Base-by-base conservation (phyloP, 2,888 invertebrate genomes). In the Euplexia lucipara region DNA sequence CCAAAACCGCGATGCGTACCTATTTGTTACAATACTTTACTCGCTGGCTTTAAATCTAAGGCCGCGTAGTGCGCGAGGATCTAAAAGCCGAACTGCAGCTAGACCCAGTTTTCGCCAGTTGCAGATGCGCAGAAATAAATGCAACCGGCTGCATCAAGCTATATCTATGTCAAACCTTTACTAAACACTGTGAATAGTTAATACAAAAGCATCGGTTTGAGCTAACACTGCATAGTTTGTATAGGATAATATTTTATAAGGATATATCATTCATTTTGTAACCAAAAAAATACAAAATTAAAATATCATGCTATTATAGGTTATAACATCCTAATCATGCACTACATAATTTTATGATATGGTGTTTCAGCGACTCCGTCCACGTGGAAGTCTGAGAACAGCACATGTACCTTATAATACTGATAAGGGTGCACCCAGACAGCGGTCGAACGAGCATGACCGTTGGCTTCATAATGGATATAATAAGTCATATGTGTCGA, bases 291-390 rank as follows among this genome's bases (percentile, higher is more conserved):
- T 44, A 65, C 37, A 57, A 57, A 68, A 64, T 44, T 12, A 45
- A 67, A 65, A 32, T 45, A 45, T 39, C 65, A 65, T 65, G 65
- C 65, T 58, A 58, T 45, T 69, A 69, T 20, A 16, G 32, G 18
- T 58, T 57, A 32, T 65, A 37, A 45, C 69, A 69, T 69, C 65
- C 37, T 72, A 69, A 45, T 39, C 65, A 65, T 65, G 65, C 65
- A 65, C 59, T 65, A 64, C 35, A 20, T 44, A n/a, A n/a, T 68
- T 34, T 44, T 37, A 12, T 14, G 32, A 37, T 42, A 18, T 39
- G 20, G 32, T 37, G 58, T 68, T 22, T 32, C 18, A 68, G 22
- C 9, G 58, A 69, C 44, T 58, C 22, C 10, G 22, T 37, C 22
- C 37, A 16, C 8, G 44, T 20, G 16, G 16, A 37, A 37, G 65